Base-by-base conservation (phyloP, 2,113 vertebrate genomes). In the Recurvirostra avosetta region DNA sequence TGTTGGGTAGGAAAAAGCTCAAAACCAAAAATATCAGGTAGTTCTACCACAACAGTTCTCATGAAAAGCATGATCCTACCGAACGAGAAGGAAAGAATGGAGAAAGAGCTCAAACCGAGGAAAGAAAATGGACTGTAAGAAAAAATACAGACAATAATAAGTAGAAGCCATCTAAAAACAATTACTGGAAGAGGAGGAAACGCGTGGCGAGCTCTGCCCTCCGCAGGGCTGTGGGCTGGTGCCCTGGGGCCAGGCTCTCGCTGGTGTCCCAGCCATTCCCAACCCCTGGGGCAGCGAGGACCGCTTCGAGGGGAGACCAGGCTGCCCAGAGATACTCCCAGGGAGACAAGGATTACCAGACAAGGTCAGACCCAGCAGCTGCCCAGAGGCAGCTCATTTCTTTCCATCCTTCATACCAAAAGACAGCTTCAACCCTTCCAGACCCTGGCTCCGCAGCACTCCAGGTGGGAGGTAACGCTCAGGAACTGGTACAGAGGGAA, bases 401-500 rank as follows among this genome's bases (percentile, higher is more conserved):
- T 63, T 22, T 14, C 32, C 41, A 43, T 14, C 25, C 34, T 34
- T 62, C 71, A 3, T 0, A 11, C 3, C 5, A 36, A 63, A 13
- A 9, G 26, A 25, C 5, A 34, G 4, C 63, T 76, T 26, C 55
- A 66, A 1, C 36, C 26, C 38, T 76, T 16, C 26, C 41, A 76
- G 78, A 38, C 70, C 0, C 0, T 1, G 8, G 59, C 59, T 66
- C 30, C 5, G 0, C 52, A 55, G 47, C 2, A 47, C 52, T 27
- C 2, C 1, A 38, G 67, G 21, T 2, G 11, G 45, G 27, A 45
- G 16, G 12, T 45, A 38, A 1, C 6, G 30, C 62, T 90, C 49
- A 20, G 47, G 27, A n/a, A 27, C 25, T 2, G 29, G 16, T 40
- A 53, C 45, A 66, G 23, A 47, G 23, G 5, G 14, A 52, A 56